Percentiles rank a stretch among this genome's conserved stretches.
These are phyloP conservation scores for Egretta garzetta DNA, from an alignment of 2,113 vertebrate genomes.

Conservation along the genomic window DNA sequence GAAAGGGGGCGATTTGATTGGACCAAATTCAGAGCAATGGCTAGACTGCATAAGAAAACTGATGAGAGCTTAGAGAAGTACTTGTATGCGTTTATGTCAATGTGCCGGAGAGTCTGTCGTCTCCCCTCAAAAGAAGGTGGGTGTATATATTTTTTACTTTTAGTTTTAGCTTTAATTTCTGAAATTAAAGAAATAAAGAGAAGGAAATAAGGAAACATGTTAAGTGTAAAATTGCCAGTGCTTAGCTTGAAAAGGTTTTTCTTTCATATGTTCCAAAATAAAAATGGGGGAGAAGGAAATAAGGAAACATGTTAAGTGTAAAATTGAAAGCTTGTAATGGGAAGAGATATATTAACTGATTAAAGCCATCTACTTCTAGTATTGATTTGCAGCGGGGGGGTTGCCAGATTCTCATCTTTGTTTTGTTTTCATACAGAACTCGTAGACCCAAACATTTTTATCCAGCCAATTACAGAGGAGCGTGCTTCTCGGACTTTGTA, in stretches of 20 bases:
- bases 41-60: constrained; percentile 96
- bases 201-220: no score
- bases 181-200: no score
- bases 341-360: neutral
- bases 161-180: neutral
- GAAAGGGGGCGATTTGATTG: constrained; percentile 91
- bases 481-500: constrained; percentile 96
- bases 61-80: constrained; percentile 98
- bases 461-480: constrained; percentile 97
- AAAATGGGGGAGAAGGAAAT: neutral
- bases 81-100: constrained; percentile 92
- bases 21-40: constrained; percentile 98
- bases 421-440: constrained; percentile 77
- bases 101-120: constrained; percentile 95
- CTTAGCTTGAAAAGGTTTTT: neutral
- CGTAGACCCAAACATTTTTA: constrained; percentile 88
- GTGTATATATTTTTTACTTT: neutral
- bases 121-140: constrained; percentile 91
- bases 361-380: neutral
- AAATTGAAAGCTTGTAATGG: neutral
- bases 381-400: neutral
- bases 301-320: neutral
- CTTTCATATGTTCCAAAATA: neutral
- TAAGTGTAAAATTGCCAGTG: no score
- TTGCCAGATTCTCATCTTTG: neutral